A percentile compares a stretch with the other conserved stretches of the same genome.
Conservation (phyloP, 1,140 invertebrate species). For the Macrobrachium rosenbergii region DNA sequence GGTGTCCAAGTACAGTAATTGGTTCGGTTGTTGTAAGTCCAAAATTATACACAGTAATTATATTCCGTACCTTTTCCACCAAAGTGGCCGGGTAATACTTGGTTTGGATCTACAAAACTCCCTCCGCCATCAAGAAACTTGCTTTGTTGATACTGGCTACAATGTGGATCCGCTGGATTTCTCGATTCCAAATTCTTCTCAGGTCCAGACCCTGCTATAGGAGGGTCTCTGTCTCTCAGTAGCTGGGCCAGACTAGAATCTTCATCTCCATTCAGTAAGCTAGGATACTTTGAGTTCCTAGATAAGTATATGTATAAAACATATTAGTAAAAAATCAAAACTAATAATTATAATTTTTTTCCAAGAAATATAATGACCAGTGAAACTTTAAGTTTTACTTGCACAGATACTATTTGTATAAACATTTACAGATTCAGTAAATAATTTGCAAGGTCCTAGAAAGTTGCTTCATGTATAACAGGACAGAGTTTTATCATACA, state of each 20-base stretch:
- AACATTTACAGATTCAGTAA: no score
- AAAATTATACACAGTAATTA: neutral
- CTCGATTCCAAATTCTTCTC: slow-evolving; percentile 13
- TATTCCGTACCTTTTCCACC: slow-evolving; percentile 47
- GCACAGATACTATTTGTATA: no score
- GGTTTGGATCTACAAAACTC: slow-evolving; percentile 60
- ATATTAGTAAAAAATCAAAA: neutral
- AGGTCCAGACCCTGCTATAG: slow-evolving; percentile 11
- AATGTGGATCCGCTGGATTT: slow-evolving; percentile 12
- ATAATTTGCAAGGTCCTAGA: no score
- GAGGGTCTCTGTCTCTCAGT: slow-evolving; percentile 45
- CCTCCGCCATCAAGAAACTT: slow-evolving; percentile 55
- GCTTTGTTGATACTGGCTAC: slow-evolving; percentile 50
- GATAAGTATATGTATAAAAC: neutral
- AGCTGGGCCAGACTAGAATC: slow-evolving; percentile 55
- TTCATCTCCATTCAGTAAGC: slow-evolving; percentile 16
- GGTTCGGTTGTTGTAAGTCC: neutral
- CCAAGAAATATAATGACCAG: no score
- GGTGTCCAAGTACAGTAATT: neutral
- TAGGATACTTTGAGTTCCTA: slow-evolving; percentile 28
- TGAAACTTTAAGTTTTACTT: no score
- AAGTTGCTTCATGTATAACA: no score
- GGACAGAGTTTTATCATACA: neutral
- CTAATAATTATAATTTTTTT: neutral
- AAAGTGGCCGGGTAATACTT: slow-evolving; percentile 59